These are phyloP conservation scores for Centrocercus urophasianus DNA, from an alignment of 2,113 vertebrate genomes.

Conservation along the genomic window DNA sequence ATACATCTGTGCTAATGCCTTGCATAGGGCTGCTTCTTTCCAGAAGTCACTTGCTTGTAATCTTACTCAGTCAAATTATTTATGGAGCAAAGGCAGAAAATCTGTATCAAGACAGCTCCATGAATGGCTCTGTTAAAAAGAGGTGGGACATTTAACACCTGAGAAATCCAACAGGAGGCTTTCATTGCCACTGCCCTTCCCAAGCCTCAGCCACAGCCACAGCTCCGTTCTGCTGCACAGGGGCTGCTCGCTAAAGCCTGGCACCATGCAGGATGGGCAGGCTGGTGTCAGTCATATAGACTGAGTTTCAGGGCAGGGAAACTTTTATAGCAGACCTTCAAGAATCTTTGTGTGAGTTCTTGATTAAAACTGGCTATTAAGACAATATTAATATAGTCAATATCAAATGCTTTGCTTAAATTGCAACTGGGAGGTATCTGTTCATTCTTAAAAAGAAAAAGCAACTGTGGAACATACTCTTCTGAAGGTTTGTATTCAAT, in stretches of 20 bases:
- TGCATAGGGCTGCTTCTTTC: background rate
- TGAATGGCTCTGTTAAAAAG: background rate
- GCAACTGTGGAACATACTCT: background rate
- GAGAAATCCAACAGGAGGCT: background rate
- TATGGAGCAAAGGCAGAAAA: background rate
- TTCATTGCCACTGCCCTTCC: background rate
- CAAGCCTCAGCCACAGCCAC: background rate
- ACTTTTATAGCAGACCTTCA: background rate
- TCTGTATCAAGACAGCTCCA: background rate
- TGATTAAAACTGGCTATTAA: background rate
- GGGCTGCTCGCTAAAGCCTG: rapidly evolving
- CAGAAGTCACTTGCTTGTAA: background rate
- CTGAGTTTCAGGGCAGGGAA: background rate
- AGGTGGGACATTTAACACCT: rapidly evolving
- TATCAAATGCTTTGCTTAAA: background rate
- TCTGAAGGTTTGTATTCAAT: background rate
- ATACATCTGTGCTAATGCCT: background rate
- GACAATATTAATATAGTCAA: background rate
- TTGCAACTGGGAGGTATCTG: background rate
- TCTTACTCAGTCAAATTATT: background rate
- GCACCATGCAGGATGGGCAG: background rate
- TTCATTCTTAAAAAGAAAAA: background rate
- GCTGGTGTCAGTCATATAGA: background rate
- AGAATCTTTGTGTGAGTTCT: background rate
- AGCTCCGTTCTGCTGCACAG: background rate